Base-by-base conservation (phyloP, 2,797 vertebrate species). In the Phylloscopus collybita region DNA sequence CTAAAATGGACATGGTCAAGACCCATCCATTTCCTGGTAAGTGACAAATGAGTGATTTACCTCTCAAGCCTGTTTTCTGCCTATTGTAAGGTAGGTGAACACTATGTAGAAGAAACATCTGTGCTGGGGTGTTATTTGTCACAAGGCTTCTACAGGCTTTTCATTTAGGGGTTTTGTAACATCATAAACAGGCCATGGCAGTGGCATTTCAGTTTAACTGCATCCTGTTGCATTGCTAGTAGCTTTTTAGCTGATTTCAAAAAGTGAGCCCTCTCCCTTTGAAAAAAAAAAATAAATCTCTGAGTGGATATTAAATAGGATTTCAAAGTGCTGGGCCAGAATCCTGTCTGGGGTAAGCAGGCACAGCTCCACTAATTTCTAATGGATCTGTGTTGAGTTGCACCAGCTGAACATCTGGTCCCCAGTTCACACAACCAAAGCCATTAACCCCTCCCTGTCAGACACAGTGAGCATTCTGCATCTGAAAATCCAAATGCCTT, bases 391-490 rank as follows among this genome's bases (percentile, higher is more conserved):
- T 40, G 71, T 13, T 23, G 91, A 62, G 59, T 78, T 90, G 34
- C 12, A 86, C 38, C 67, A 76, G 34, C 76, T 91, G 85, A 90
- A 81, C 73, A 82, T 91, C 87, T 93, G 92, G 82, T 61, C 59
- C 50, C 20, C 27, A 51, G 59, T 44, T 85, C 74, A 59, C 6
- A 66, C 27, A 60, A 73, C 67, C 42, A 72, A 59, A 81, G 64
- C 70, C 45, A 18, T 88, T 92, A 84, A 92, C 80, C 34, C 62
- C 7, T 85, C 22, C 13, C 21, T 27, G 40, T 40, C 53, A 86
- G 76, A 17, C 34, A 40, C 38, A 1, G 5, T 60, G 42, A 70
- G 67, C 30, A 13, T 69, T 45, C 14, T 13, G 7, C 22, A 29
- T 86, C 70, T 67, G 61, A 29, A 88, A 91, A 71, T 14, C 32